A percentile compares a stretch with the other conserved stretches of the same genome.
These are phyloP conservation scores for Polydesmus complanatus DNA, from an alignment of 2,888 invertebrate species.

Conservation along the genomic window DNA sequence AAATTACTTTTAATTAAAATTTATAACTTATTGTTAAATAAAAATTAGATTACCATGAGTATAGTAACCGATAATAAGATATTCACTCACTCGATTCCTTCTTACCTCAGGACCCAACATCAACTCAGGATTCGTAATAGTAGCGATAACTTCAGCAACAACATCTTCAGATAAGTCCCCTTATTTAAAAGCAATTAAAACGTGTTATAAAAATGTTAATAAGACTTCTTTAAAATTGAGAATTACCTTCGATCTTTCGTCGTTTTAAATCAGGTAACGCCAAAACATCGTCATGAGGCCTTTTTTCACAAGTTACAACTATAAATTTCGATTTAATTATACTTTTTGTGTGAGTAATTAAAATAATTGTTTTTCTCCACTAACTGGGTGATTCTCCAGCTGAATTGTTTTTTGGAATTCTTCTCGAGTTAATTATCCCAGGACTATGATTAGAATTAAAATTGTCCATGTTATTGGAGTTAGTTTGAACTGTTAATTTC, in stretches of 20 bases:
- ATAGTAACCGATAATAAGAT: too few species aligned
- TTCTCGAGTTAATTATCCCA: constrained; percentile 33
- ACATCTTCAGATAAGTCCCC: constrained; percentile 61
- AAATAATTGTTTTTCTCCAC: too few species aligned
- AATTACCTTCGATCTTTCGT: constrained; percentile 23
- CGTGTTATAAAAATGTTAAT: constrained; percentile 10
- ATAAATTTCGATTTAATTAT: too few species aligned
- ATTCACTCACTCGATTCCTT: constrained; percentile 1
- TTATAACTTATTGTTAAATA: too few species aligned
- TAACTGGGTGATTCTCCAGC: constrained; percentile 15
- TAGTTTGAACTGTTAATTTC: constrained; percentile 43
- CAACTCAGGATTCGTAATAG: constrained; percentile 67
- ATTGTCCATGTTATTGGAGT: constrained; percentile 41
- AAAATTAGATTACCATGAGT: too few species aligned
- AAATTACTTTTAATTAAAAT: too few species aligned
- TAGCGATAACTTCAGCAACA: constrained; percentile 65
- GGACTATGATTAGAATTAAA: constrained; percentile 53
- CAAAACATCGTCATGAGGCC: constrained; percentile 25
- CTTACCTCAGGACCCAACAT: constrained; percentile 65
- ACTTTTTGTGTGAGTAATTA: too few species aligned
- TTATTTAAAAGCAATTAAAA: constrained; percentile 16
- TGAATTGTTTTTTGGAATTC: constrained; percentile 13
- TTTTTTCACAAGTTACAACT: constrained; percentile 24
- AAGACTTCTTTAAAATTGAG: not conserved
- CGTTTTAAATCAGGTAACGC: constrained; percentile 26